A percentile compares a stretch with the other conserved stretches of the same genome.
phyloP scores from a whole-genome alignment of 2,888 invertebrate genomes.

The Drosophila tanythrix region DNA sequence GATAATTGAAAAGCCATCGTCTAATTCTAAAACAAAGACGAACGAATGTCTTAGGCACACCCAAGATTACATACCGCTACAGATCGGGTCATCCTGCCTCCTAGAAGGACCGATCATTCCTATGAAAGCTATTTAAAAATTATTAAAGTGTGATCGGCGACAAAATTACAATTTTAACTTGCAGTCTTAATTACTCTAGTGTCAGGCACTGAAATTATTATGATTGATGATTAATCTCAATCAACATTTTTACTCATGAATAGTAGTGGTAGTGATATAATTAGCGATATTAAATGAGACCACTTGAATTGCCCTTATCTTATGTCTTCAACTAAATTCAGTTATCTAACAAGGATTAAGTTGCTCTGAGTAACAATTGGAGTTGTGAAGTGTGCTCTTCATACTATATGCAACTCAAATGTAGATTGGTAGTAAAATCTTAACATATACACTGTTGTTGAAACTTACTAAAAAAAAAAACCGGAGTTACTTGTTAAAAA shows the following conservation, averaged over 20 bases:
- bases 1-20: no score
- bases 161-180: neutral
- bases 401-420: neutral
- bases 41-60: neutral
- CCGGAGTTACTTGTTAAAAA: neutral
- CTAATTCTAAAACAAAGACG: neutral
- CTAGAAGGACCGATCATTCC: neutral
- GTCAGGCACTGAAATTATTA: neutral
- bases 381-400: neutral
- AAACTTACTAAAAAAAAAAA: neutral
- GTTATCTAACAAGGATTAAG: neutral
- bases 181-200: constrained; percentile 6
- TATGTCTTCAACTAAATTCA: neutral
- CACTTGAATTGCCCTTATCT: neutral
- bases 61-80: neutral
- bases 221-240: neutral
- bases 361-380: neutral
- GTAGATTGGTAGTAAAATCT: neutral
- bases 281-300: constrained; percentile 32
- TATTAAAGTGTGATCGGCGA: neutral
- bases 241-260: neutral
- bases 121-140: neutral
- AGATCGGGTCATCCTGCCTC: neutral
- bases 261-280: neutral
- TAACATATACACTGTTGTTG: neutral